phyloP scores from a whole-genome alignment of 2,888 invertebrate genomes.

The Hirtodrosophila trivittata region DNA sequence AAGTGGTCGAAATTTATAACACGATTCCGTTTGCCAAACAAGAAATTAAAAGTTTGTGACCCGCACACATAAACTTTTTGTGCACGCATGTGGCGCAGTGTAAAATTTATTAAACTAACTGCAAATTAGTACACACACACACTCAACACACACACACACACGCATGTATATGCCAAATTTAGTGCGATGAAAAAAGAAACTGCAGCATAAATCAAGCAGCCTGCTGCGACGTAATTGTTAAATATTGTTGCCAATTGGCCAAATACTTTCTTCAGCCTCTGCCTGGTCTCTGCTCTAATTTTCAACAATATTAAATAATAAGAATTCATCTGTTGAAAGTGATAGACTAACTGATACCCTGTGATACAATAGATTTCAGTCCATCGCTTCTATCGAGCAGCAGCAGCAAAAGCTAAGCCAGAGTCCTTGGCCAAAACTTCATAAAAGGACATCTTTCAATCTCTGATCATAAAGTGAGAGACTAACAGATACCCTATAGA shows the following conservation, averaged over 20 bases:
- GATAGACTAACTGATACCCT: not conserved
- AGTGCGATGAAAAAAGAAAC: conserved; percentile 33
- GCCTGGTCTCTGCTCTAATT: conserved; percentile 31
- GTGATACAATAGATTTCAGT: too few species aligned
- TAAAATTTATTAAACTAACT: conserved; percentile 71
- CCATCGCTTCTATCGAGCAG: too few species aligned
- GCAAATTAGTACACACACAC: conserved; percentile 65
- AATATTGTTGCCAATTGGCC: conserved; percentile 71
- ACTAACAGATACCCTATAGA: too few species aligned
- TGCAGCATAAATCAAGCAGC: conserved; percentile 62
- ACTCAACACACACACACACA: conserved; percentile 46
- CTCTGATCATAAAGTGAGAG: too few species aligned
- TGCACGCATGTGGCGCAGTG: conserved; percentile 67
- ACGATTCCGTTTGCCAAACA: conserved; percentile 68
- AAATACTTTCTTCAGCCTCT: conserved; percentile 58
- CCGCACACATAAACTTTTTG: conserved; percentile 52
- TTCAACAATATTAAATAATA: conserved; percentile 51
- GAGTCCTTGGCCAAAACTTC: too few species aligned
- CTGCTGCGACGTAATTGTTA: conserved; percentile 46
- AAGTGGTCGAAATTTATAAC: conserved; percentile 66
- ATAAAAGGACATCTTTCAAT: too few species aligned
- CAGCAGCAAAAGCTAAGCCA: too few species aligned
- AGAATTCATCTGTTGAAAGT: not conserved
- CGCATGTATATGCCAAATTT: conserved; percentile 41
- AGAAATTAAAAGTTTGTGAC: conserved; percentile 72